Percentiles rank a stretch among this genome's conserved stretches.
Evolutionary conservation across 1,140 invertebrate genomes (phyloP).

Genomic region (Sycophila sp.): DNA sequence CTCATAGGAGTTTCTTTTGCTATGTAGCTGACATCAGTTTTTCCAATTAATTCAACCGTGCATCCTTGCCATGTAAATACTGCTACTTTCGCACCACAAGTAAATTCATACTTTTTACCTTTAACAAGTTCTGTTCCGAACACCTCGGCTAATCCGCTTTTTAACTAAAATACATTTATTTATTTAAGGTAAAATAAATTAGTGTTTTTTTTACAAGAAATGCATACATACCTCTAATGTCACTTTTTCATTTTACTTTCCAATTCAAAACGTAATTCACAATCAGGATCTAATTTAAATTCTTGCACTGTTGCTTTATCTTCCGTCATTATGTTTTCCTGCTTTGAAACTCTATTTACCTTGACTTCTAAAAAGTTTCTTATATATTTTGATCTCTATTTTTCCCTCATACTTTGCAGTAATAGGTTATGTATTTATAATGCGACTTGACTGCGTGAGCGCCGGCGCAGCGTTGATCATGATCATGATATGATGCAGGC

Average conservation of each 20-base stretch:
- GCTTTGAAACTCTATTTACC: no score
- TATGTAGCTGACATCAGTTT: slow-evolving; percentile 92
- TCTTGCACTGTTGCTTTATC: slow-evolving; percentile 70
- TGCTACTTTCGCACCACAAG: slow-evolving; percentile 91
- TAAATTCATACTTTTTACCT: slow-evolving; percentile 92
- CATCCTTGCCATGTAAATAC: slow-evolving; percentile 97
- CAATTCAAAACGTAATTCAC: slow-evolving; percentile 93
- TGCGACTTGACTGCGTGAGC: no score
- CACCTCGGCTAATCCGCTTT: slow-evolving; percentile 90
- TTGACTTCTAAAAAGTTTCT: no score
- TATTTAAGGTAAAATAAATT: no score
- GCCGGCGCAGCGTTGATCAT: no score
- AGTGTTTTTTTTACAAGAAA: no score
- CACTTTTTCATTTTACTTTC: slow-evolving; percentile 89
- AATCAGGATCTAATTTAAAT: slow-evolving; percentile 88
- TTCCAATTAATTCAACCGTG: slow-evolving; percentile 82
- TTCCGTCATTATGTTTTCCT: slow-evolving; percentile 59
- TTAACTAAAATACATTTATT: slow-evolving; percentile 75
- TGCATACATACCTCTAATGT: slow-evolving; percentile 75
- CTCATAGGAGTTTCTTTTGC: slow-evolving; percentile 97
- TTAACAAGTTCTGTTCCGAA: slow-evolving; percentile 97
- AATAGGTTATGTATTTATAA: no score
- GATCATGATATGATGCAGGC: no score
- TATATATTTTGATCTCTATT: no score
- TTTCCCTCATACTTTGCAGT: no score